phyloP scores from a whole-genome alignment of 2,888 invertebrate genomes.

The Cheilosia pagana region DNA sequence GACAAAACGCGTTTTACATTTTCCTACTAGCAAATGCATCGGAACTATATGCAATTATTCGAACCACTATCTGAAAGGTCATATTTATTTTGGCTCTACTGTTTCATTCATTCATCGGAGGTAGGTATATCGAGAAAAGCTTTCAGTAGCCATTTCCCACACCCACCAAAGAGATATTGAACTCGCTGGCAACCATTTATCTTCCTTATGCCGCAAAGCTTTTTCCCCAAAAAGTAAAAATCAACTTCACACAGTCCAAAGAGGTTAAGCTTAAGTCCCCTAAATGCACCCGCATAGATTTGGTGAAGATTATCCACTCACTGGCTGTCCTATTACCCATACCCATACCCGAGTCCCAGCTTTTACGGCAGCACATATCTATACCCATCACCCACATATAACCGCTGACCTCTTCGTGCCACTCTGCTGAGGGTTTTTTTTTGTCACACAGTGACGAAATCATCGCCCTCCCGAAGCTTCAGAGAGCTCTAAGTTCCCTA shows the following conservation, averaged over 20 bases:
- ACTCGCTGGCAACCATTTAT: constrained; percentile 26
- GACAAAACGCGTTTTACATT: too few species aligned
- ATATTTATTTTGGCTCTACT: constrained; percentile 20
- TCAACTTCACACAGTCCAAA: not conserved
- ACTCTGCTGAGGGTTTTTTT: constrained; percentile 4
- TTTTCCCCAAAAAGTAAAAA: not conserved
- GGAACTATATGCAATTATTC: not conserved
- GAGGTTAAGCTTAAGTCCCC: constrained; percentile 40
- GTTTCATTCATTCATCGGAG: constrained; percentile 50
- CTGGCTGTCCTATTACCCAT: constrained; percentile 25
- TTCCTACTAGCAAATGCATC: too few species aligned
- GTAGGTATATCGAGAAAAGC: not conserved
- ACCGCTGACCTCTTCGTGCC: constrained; percentile 58
- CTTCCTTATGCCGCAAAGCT: constrained; percentile 28
- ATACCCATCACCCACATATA: constrained; percentile 53
- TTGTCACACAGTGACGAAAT: constrained; percentile 67
- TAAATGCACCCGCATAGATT: constrained; percentile 49
- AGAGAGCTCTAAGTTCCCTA: constrained; percentile 41
- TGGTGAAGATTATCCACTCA: constrained; percentile 39
- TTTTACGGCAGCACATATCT: constrained; percentile 18
- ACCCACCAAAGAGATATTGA: constrained; percentile 21
- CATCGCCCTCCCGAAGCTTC: constrained; percentile 58
- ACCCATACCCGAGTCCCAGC: constrained; percentile 22
- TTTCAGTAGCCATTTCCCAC: constrained; percentile 15
- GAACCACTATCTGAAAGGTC: not conserved